Evolutionary conservation across 2,888 invertebrate species (phyloP).

Genomic region (Griposia aprilina): DNA sequence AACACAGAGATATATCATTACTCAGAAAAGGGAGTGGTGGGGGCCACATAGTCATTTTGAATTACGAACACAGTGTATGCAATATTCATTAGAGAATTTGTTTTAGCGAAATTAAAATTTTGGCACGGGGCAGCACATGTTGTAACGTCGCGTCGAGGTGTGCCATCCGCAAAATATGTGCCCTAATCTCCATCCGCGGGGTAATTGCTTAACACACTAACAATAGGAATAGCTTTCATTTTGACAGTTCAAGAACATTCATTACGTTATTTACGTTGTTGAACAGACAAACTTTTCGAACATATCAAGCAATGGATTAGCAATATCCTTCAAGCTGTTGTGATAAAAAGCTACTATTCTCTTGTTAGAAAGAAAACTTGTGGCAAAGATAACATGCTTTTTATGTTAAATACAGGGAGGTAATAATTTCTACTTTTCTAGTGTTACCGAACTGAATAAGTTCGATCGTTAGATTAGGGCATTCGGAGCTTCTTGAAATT

Average conservation of each 20-base stretch:
- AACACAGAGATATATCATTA: conserved; percentile 70
- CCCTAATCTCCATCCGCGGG: background rate
- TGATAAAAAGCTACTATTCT: background rate
- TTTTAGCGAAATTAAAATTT: conserved; percentile 63
- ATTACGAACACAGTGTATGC: conserved; percentile 53
- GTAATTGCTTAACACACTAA: no score
- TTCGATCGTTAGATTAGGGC: no score
- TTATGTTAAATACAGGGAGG: background rate
- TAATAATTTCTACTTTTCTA: background rate
- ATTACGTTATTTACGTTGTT: no score
- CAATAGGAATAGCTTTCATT: no score
- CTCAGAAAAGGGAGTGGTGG: conserved; percentile 63
- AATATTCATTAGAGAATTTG: conserved; percentile 61
- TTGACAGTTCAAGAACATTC: no score
- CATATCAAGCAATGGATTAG: no score
- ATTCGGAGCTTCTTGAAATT: background rate
- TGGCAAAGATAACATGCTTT: background rate
- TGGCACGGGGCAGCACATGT: background rate
- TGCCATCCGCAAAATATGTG: background rate
- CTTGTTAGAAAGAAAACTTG: background rate
- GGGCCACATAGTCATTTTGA: conserved; percentile 68
- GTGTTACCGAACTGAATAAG: no score
- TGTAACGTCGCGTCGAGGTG: background rate
- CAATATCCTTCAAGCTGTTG: background rate
- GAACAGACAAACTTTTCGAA: no score